phyloP scores from a whole-genome alignment of 1,140 invertebrate species.

The Melanaphis sacchari region DNA sequence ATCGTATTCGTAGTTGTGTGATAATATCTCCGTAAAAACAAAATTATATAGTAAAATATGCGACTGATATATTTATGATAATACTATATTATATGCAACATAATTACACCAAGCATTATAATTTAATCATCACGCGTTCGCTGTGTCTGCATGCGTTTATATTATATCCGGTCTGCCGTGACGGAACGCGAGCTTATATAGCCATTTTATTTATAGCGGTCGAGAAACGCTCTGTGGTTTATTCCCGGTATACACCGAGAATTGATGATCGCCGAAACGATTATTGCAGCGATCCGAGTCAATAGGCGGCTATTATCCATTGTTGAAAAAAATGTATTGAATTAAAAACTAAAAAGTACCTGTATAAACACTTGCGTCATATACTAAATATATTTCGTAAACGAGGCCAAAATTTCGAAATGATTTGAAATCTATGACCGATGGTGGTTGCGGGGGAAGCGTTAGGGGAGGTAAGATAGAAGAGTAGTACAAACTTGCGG shows the following conservation, averaged over 20 bases:
- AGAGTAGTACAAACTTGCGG: background rate
- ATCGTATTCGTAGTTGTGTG: background rate
- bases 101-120: background rate
- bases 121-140: background rate
- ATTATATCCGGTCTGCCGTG: background rate
- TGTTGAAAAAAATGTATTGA: background rate
- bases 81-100: background rate
- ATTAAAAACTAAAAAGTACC: background rate
- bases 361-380: background rate
- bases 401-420: background rate
- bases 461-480: too few species aligned
- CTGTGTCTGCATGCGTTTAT: background rate
- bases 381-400: background rate
- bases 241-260: background rate
- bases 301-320: background rate
- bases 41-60: background rate
- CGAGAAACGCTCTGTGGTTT: background rate
- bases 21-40: background rate
- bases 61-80: background rate
- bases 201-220: background rate
- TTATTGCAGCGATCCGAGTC: background rate
- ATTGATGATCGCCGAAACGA: background rate
- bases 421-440: background rate
- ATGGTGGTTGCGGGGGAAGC: too few species aligned
- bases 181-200: background rate